Conservation (phyloP, 1,140 invertebrate genomes). For the Pseudomyrmex cubaensis region DNA sequence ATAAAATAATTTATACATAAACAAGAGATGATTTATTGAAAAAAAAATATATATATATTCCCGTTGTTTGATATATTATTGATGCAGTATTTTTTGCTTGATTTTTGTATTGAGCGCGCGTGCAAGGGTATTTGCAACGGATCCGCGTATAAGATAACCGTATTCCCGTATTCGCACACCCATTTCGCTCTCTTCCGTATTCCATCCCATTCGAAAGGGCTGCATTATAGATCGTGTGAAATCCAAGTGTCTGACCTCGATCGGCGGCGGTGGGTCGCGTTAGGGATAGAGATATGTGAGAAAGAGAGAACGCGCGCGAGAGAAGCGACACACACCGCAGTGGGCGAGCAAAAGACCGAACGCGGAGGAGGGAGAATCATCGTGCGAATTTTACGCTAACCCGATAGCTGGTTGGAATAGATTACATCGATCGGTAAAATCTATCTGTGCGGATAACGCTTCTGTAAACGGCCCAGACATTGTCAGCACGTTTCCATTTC, state of each 20-base stretch:
- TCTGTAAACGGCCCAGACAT: constrained; percentile 62
- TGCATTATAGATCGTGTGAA: constrained; percentile 76
- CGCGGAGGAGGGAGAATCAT: constrained; percentile 24
- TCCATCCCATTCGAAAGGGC: constrained; percentile 66
- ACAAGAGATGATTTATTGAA: too few relatives aligned
- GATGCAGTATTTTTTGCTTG: neutral
- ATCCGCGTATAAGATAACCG: constrained; percentile 17
- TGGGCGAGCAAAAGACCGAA: constrained; percentile 21
- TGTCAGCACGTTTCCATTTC: constrained; percentile 17
- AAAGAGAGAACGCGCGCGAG: constrained; percentile 1
- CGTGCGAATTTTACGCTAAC: constrained; percentile 65
- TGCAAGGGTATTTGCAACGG: neutral
- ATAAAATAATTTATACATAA: neutral
- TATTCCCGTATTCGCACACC: constrained; percentile 56
- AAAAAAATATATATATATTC: too few relatives aligned
- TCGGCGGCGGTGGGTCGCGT: constrained; percentile 49
- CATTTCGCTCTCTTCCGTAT: constrained; percentile 63
- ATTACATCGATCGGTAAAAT: constrained; percentile 70
- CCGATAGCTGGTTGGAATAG: constrained; percentile 53
- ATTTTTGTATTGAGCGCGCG: neutral
- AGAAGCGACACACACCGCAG: constrained; percentile 1
- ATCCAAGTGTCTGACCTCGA: constrained; percentile 74
- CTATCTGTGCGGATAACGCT: constrained; percentile 62
- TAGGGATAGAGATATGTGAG: constrained; percentile 41
- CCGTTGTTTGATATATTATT: neutral